Evolutionary conservation across 2,888 invertebrate species (phyloP), one percentile per base, ranked within the genome.

Genomic region (Melanostoma scalare): DNA sequence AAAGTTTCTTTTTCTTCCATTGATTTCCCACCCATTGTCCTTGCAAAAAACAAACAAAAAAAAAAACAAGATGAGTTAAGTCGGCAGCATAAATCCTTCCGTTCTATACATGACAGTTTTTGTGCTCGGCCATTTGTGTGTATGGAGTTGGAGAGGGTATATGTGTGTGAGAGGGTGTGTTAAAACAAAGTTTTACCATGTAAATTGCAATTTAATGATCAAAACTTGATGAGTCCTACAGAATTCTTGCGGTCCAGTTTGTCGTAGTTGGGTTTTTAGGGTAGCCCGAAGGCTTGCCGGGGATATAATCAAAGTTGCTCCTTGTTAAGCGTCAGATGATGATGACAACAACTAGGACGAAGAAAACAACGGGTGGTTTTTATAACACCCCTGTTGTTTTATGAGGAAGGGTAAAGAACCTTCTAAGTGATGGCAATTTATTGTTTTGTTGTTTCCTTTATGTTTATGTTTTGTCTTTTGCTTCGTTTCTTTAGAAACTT

Each of bases 191-290:
- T 84, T 84, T 84, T 71, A 46, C 84, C 84, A 84, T 84, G 84
- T 84, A 84, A 84, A 84, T 84, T 84, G 84, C 79, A 84, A 75
- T 84, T 84, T 84, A 84, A 84, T 84, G 84, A 84, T 84, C 84
- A 84, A 84, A 84, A 84, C 84, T 84, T 84, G 84, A 84, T 84
- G 84, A 84, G 84, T 84, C 84, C 84, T 84, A 79, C 84, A 84
- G 71, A 75, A 84, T 79, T 84, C 71, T 84, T 84, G 84, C 67
- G 84, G 84, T 84, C 79, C 84, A 79, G 84, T 84, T 84, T 84
- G 79, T 84, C 71, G 84, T 84, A 74, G 71, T 75, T 84, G 65
- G 69, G 79, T 69, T 84, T 84, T 72, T 73, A 78, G 73, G 73
- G 56, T 78, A 52, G 73, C 81, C 79, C 58, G 4, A 38, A 75